A percentile compares a stretch with the other conserved stretches of the same genome.
Conservation (phyloP, 37 sponge, comb jelly and placozoan species). For the Chondrosia reniformis region DNA sequence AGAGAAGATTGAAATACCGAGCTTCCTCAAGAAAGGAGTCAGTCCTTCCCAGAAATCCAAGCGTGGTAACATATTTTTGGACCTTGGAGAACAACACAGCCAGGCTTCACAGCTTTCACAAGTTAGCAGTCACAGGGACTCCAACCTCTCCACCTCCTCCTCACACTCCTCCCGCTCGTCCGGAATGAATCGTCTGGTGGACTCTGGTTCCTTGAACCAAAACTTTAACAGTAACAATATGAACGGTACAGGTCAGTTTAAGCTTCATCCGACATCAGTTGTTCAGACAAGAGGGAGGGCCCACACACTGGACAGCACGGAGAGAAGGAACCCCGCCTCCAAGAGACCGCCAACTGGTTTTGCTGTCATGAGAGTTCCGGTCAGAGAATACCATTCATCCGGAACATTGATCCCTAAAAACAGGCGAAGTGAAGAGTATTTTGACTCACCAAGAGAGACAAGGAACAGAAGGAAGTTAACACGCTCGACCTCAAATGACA, state of each 20-base stretch:
- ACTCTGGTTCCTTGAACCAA: not conserved
- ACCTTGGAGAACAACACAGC: not conserved
- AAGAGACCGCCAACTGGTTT: not conserved
- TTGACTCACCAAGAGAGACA: not conserved
- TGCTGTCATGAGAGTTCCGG: not conserved
- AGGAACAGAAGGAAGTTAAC: not conserved
- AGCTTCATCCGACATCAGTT: not conserved
- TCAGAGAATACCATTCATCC: constrained; percentile 5
- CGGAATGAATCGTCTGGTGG: not conserved
- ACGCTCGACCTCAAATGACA: constrained; percentile 1
- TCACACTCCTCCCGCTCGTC: constrained; percentile 14
- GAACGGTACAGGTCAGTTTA: not conserved
- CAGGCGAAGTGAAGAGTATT: not conserved
- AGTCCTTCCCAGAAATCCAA: not conserved
- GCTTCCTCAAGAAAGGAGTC: constrained; percentile 12
- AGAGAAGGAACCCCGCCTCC: too few relatives aligned
- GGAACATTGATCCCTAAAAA: not conserved
- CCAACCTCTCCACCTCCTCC: not conserved
- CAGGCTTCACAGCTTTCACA: not conserved
- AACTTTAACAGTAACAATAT: not conserved
- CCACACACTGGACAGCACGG: not conserved
- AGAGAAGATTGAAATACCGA: constrained; percentile 19
- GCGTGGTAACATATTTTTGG: not conserved
- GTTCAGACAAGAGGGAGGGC: not conserved
- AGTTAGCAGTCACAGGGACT: constrained; percentile 3